Conservation (phyloP, 1,140 invertebrate genomes). For the Cyclina sinensis region DNA sequence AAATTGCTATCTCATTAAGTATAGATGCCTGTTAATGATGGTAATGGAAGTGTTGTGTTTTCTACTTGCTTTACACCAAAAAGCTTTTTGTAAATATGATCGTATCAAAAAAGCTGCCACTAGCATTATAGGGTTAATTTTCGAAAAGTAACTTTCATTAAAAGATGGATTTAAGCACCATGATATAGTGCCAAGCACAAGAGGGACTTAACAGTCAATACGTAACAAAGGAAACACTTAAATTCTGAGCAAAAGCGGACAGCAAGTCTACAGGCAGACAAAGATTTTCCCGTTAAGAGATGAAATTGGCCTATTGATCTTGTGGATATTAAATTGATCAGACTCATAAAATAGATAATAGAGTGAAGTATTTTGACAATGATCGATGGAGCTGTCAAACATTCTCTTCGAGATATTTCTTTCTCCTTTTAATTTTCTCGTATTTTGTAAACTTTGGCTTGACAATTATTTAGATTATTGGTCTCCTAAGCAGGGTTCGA, state of each 20-base stretch:
- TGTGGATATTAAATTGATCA: conserved; percentile 43
- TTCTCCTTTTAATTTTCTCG: background rate
- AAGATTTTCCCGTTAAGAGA: conserved; percentile 19
- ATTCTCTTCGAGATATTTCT: background rate
- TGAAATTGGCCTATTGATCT: conserved; percentile 44
- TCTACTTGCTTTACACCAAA: conserved; percentile 10
- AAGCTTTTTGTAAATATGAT: background rate
- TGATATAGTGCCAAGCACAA: background rate
- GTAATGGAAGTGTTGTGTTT: conserved; percentile 14
- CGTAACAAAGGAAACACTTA: conserved; percentile 31
- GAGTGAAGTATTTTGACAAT: background rate
- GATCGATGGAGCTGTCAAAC: background rate
- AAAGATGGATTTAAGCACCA: background rate
- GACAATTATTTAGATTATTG: too few species aligned
- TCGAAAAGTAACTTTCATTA: background rate
- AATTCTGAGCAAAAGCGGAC: conserved; percentile 6
- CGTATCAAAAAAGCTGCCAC: background rate
- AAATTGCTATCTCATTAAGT: conserved; percentile 2
- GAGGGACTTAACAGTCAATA: conserved; percentile 9
- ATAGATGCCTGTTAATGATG: conserved; percentile 21
- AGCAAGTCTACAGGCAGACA: conserved; percentile 3
- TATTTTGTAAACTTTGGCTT: too few species aligned
- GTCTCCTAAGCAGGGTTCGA: too few species aligned
- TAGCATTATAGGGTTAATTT: conserved; percentile 25
- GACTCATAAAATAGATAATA: conserved; percentile 40